Conservation (phyloP, 2,888 invertebrate genomes). For the Sminthurinus aureus region DNA sequence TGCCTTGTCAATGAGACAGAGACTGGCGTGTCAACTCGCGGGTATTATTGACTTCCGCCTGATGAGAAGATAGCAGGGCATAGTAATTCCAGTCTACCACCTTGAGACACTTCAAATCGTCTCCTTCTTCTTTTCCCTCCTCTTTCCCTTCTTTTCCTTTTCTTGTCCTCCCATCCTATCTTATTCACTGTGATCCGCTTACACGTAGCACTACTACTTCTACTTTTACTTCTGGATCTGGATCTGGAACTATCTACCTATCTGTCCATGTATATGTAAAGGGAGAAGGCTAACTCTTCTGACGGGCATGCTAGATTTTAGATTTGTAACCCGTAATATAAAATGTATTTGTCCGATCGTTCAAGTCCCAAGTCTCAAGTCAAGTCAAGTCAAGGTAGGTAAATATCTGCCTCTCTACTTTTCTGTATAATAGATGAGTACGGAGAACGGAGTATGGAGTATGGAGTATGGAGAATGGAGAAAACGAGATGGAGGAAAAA, state of each 20-base stretch:
- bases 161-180: not conserved
- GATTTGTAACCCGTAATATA: not conserved
- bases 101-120: not conserved
- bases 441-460: no score
- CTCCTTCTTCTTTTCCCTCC: not conserved
- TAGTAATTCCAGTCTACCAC: constrained; percentile 15
- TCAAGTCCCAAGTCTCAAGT: not conserved
- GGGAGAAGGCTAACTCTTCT: no score
- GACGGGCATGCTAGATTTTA: not conserved
- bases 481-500: no score
- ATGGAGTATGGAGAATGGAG: no score
- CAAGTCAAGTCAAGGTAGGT: no score
- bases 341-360: not conserved
- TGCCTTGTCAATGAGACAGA: constrained; percentile 24
- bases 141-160: not conserved
- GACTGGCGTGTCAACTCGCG: constrained; percentile 33
- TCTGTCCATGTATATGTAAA: no score
- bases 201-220: no score
- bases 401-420: no score
- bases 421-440: no score
- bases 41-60: constrained; percentile 37
- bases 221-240: not conserved
- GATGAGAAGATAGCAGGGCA: constrained; percentile 33
- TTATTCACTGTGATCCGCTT: no score
- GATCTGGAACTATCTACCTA: no score